phyloP scores from a whole-genome alignment of 2,888 invertebrate species.

The Globia sparganii region DNA sequence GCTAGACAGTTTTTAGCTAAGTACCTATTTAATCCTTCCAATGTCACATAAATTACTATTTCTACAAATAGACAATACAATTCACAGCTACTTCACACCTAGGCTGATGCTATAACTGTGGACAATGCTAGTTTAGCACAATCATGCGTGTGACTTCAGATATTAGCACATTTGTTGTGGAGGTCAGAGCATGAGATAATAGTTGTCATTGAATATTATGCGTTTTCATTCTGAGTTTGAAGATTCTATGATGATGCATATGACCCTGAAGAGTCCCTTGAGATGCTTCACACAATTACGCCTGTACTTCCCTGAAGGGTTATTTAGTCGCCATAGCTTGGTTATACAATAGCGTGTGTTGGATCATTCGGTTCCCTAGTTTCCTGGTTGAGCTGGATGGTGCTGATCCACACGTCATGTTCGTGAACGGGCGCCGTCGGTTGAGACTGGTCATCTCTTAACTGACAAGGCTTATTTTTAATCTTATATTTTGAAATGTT shows the following conservation, averaged over 20 bases:
- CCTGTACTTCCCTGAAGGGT: too few relatives aligned
- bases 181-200: slow-evolving; percentile 58
- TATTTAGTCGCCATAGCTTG: neutral
- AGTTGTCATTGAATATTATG: slow-evolving; percentile 27
- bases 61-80: slow-evolving; percentile 33
- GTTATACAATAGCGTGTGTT: too few relatives aligned
- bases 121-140: slow-evolving; percentile 48
- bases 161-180: slow-evolving; percentile 57
- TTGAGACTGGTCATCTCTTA: too few relatives aligned
- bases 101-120: slow-evolving; percentile 37
- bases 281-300: neutral
- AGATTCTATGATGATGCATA: neutral
- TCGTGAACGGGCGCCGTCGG: too few relatives aligned
- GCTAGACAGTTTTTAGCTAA: too few relatives aligned
- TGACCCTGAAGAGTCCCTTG: slow-evolving; percentile 9
- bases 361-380: too few relatives aligned
- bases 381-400: too few relatives aligned
- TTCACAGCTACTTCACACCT: slow-evolving; percentile 50
- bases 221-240: slow-evolving; percentile 35
- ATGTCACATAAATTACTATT: slow-evolving; percentile 35
- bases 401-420: too few relatives aligned
- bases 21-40: slow-evolving; percentile 9
- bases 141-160: slow-evolving; percentile 33
- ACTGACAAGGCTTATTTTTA: too few relatives aligned
- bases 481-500: too few relatives aligned